Evolutionary conservation across 2,888 invertebrate species (phyloP), one percentile per base, ranked within the genome.

Genomic region (Tridacna crocea): DNA sequence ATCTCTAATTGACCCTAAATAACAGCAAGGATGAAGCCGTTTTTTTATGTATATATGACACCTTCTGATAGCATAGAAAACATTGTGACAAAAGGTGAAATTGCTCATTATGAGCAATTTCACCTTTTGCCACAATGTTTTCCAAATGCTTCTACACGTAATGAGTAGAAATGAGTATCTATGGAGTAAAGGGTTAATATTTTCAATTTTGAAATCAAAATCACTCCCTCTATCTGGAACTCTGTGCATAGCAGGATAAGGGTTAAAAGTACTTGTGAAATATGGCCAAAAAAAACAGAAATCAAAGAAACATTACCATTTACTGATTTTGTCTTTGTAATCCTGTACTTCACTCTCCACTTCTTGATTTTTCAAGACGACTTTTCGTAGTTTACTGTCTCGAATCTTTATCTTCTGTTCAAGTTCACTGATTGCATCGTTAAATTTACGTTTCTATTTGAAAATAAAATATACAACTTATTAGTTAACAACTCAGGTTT

Each of bases 281-380:
- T n/a, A 22, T 61, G 61, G 13, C 22, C 4, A 1, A 19, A 61
- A 4, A 13, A 13, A 11, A 17, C 22, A 24, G n/a, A n/a, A 24
- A 66, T 66, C 15, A 24, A 13, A 70, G 11, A 22, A 60, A 27
- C 66, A 87, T 84, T 80, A 94, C 94, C 93, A 93, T 51, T 91
- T 88, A 46, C 82, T 75, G 26, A 93, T 92, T 79, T 93, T 93
- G 46, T 91, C 91, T 51, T 82, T 82, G 15, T 84, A 85, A 78
- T 93, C 93, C 46, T 92, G 92, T 22, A 92, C 91, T 70, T 93
- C 93, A 90, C 94, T 92, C 63, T 89, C 89, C 0, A 90, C 88
- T 72, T 94, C 93, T 55, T 92, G 86, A 63, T 92, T 92, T 55
- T 87, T 88, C 1, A 90, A 86, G 2, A 79, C 77, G 11, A 93